Percentiles rank a stretch among this genome's conserved stretches.
These are phyloP conservation scores for Leptodactylus fallax DNA, from an alignment of 2,797 vertebrate genomes.

Conservation along the genomic window DNA sequence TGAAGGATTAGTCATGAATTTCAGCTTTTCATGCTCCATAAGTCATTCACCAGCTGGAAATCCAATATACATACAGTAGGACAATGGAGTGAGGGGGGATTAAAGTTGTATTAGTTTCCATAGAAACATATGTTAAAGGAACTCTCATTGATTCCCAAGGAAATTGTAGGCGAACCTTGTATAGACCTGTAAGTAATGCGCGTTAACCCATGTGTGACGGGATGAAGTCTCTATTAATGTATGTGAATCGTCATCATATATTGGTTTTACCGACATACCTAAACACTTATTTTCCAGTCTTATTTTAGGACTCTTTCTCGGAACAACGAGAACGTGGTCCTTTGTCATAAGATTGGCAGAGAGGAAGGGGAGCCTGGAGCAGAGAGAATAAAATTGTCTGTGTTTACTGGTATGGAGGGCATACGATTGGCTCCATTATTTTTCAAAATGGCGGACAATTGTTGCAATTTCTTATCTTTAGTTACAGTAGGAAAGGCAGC, in stretches of 20 bases:
- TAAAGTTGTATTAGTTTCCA: slow-evolving; percentile 60
- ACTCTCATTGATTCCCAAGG: slow-evolving; percentile 53
- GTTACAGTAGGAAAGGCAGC: no score
- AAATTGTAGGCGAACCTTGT: slow-evolving; percentile 42
- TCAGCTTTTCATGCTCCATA: slow-evolving; percentile 27
- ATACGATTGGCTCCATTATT: no score
- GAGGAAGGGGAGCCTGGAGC: no score
- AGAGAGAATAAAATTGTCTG: no score
- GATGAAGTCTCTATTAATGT: background rate
- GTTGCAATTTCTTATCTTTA: no score
- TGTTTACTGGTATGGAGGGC: no score
- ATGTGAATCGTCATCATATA: background rate
- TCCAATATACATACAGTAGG: slow-evolving; percentile 43
- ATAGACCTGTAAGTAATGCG: slow-evolving; percentile 8
- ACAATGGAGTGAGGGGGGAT: slow-evolving; percentile 36
- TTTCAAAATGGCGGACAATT: no score
- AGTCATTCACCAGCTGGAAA: slow-evolving; percentile 36
- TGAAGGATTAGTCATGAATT: slow-evolving; percentile 27
- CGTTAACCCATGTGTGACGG: background rate
- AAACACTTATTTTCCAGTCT: no score
- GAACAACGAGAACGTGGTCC: background rate
- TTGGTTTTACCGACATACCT: background rate
- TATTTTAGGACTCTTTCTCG: background rate
- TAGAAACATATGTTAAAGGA: slow-evolving; percentile 55
- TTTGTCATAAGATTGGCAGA: no score